Conservation (phyloP, 2,113 vertebrate genomes). For the Struthio camelus region DNA sequence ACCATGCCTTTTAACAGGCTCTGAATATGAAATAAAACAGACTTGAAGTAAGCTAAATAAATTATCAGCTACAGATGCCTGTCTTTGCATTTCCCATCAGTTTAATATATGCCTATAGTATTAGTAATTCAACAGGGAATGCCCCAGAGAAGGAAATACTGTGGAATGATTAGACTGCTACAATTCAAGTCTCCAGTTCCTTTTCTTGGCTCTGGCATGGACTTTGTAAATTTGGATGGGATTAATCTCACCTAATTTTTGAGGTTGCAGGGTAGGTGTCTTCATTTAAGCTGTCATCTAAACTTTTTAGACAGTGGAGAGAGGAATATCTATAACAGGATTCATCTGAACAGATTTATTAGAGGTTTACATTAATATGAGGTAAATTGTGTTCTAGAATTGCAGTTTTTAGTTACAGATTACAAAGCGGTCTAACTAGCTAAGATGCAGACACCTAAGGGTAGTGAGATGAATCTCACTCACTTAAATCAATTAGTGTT, state of each 20-base stretch:
- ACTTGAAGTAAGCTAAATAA: neutral
- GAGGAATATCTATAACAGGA: neutral
- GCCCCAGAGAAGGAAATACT: neutral
- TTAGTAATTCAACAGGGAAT: neutral
- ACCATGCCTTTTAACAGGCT: neutral
- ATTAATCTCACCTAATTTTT: neutral
- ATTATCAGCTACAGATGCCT: neutral
- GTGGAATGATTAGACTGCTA: fast-evolving
- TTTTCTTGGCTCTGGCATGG: neutral
- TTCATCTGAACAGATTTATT: neutral
- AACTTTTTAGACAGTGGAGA: neutral
- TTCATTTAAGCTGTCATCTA: neutral
- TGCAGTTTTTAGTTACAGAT: neutral
- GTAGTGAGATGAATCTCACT: neutral
- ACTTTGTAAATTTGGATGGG: neutral
- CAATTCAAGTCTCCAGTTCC: neutral
- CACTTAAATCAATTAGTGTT: neutral
- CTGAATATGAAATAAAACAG: neutral
- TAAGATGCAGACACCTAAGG: neutral
- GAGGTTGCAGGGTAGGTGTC: neutral
- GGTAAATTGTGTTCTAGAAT: neutral
- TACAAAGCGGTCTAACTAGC: neutral
- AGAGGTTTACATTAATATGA: neutral
- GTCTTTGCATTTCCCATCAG: neutral
- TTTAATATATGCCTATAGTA: neutral